A percentile compares a stretch with the other conserved stretches of the same genome.
These are phyloP conservation scores for Pangasius mekongensis DNA, from an alignment of 2,797 vertebrate genomes.

Conservation along the genomic window DNA sequence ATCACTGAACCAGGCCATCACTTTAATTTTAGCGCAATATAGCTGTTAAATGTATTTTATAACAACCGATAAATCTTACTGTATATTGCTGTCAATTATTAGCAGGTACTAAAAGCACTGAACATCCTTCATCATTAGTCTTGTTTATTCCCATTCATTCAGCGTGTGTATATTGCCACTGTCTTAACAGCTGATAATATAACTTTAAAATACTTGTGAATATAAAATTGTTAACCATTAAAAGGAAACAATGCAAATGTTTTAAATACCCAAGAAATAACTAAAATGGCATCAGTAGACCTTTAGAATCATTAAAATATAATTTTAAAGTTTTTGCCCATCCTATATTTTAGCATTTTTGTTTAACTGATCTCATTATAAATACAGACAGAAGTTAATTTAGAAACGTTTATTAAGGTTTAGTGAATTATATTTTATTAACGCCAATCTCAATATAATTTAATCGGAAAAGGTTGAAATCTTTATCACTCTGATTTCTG, in stretches of 20 bases:
- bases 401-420: neutral
- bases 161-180: neutral
- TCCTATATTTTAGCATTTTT: neutral
- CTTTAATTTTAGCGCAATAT: neutral
- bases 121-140: neutral
- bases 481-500: neutral
- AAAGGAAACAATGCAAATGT: neutral
- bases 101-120: neutral
- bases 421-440: neutral
- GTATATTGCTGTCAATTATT: neutral
- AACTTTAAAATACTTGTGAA: neutral
- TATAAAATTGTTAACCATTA: neutral
- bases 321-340: neutral
- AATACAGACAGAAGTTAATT: neutral
- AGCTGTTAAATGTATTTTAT: neutral
- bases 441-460: neutral
- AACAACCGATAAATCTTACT: neutral
- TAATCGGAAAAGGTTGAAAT: neutral
- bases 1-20: neutral
- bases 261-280: neutral
- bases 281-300: neutral
- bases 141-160: neutral
- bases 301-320: neutral
- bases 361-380: neutral
- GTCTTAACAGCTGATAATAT: neutral